Evolutionary conservation across 92 coral and sea anemone species (phyloP), one percentile per base, ranked within the genome.

Genomic region (Blastomussa wellsi): DNA sequence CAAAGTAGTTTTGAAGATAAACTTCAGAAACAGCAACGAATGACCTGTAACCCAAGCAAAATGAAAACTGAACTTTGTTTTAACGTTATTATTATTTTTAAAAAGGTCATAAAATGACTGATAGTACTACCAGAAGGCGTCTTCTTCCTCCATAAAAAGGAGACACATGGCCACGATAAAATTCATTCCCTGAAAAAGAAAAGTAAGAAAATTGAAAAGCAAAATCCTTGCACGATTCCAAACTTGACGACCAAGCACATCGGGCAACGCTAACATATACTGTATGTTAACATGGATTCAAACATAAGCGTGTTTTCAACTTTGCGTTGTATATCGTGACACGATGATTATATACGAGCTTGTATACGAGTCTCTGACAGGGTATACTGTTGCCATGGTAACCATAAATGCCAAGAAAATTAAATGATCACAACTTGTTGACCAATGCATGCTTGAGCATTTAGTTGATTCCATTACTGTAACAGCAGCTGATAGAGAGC

Each of bases 71-170:
- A 15, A 71, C 31, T 57, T 57, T 24, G 11, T 57, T 57, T 57
- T 4, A 57, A 57, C n/a, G 65, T 57, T 9, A 44, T 66, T 41
- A n/a, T n/a, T n/a, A 44, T 15, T 41, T 4, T 1, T 31, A 65
- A 57, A 80, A 59, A 39, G n/a, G 19, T 0, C 2, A 57, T n/a
- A 73, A 11, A 19, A 47, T 16, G 10, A 17, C 26, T 0, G 24
- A 8, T 26, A 8, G 19, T 11, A 87, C 32, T 77, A 94, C 98
- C 98, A 94, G 69, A 94, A 94, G 5, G 95, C 90, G 76, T 92
- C 93, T 90, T 94, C 98, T 77, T 94, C 98, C 24, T 87, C 98
- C 98, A 94, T 90, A 53, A 94, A 89, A 42, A 94, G 81, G 82
- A 94, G 70, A 79, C 89, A 92, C 94, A 92, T 74, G 11, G 95